phyloP scores from a whole-genome alignment of 2,888 invertebrate genomes.

The Trachelus troglodyta region DNA sequence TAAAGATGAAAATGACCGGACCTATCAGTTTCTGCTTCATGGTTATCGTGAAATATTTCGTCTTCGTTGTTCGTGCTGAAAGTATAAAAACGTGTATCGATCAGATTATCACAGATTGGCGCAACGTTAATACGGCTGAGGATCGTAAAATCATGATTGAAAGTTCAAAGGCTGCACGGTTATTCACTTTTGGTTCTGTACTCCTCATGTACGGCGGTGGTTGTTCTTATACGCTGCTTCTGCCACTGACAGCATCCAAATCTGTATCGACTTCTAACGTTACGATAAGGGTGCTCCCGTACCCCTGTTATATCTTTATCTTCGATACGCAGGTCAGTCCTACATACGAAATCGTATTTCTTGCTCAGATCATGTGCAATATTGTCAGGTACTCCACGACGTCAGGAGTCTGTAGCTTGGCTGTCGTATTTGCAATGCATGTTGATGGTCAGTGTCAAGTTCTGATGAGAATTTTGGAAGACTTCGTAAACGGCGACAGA shows the following conservation, averaged over 20 bases:
- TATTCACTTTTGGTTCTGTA: not conserved
- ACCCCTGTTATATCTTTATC: conserved; percentile 45
- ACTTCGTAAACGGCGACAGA: conserved; percentile 28
- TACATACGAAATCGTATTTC: conserved; percentile 51
- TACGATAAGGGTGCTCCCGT: conserved; percentile 43
- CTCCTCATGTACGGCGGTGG: not conserved
- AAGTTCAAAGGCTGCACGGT: not conserved
- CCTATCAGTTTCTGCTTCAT: conserved; percentile 47
- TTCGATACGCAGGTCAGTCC: conserved; percentile 28
- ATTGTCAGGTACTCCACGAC: conserved; percentile 52
- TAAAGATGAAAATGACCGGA: conserved; percentile 38
- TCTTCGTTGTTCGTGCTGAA: conserved; percentile 32
- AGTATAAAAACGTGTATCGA: not conserved
- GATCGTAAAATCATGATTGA: not conserved
- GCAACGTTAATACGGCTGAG: not conserved
- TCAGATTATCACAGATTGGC: not conserved
- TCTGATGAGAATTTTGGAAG: conserved; percentile 36
- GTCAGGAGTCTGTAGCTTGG: conserved; percentile 49
- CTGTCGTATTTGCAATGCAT: conserved; percentile 54
- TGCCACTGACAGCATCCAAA: not conserved
- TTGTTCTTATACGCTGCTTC: not conserved
- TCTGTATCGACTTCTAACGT: too few relatives aligned
- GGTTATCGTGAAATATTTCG: conserved; percentile 43
- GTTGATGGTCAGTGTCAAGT: conserved; percentile 53
- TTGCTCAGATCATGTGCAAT: conserved; percentile 46